Conservation (phyloP, 2,797 vertebrate species). For the Spinus olivaceus region DNA sequence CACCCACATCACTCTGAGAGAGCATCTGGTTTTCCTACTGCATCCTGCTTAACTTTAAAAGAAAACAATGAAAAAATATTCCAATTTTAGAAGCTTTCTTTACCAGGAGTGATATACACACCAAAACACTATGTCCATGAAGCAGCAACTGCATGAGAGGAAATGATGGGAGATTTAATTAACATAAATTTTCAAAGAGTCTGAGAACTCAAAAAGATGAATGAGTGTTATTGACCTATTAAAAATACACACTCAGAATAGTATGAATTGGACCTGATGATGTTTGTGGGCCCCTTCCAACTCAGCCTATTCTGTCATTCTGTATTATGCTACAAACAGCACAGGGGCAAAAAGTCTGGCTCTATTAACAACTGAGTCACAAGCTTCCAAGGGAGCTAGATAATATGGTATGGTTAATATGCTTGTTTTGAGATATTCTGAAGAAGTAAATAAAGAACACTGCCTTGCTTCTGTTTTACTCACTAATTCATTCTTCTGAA, state of each 20-base stretch:
- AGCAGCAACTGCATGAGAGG: neutral
- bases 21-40: neutral
- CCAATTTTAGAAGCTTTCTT: neutral
- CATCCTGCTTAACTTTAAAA: neutral
- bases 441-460: neutral
- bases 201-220: fast-evolving
- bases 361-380: neutral
- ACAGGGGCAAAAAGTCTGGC: neutral
- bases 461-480: neutral
- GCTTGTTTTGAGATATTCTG: neutral
- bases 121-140: neutral
- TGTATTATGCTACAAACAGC: neutral
- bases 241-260: neutral
- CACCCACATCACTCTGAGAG: neutral
- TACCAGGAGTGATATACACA: neutral
- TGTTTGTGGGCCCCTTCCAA: neutral
- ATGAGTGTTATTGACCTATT: neutral
- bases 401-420: neutral
- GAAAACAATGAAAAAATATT: neutral
- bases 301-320: neutral
- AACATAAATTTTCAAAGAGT: neutral
- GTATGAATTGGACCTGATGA: neutral
- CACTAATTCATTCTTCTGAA: neutral
- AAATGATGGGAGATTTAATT: neutral
- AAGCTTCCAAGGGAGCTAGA: neutral